Conservation (phyloP, 2,797 vertebrate species). For the Sarcophilus harrisii region DNA sequence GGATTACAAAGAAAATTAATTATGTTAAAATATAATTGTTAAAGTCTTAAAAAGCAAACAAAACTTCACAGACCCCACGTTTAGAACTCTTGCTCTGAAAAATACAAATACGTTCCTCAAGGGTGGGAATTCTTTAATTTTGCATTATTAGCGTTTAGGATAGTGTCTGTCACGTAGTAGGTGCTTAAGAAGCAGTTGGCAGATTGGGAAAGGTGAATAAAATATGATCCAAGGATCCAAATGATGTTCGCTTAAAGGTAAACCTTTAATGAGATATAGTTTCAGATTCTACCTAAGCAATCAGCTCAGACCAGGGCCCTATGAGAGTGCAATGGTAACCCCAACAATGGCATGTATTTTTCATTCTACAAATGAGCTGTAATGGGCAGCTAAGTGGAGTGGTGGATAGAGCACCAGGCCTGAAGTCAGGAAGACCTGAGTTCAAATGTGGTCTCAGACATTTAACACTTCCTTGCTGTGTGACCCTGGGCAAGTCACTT, state of each 20-base stretch:
- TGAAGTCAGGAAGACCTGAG: background rate
- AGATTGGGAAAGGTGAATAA: background rate
- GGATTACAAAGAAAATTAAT: background rate
- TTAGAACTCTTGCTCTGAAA: background rate
- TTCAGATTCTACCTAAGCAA: background rate
- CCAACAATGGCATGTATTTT: background rate
- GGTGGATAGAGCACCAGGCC: too few relatives aligned
- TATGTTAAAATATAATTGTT: background rate
- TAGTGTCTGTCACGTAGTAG: background rate
- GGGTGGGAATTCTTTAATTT: background rate
- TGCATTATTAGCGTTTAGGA: background rate
- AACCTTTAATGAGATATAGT: background rate
- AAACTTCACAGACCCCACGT: background rate
- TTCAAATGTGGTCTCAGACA: background rate
- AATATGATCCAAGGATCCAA: background rate
- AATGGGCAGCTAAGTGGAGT: too few relatives aligned
- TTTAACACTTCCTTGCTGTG: too few relatives aligned
- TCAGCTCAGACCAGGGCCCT: background rate
- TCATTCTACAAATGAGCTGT: background rate
- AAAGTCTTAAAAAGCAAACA: background rate
- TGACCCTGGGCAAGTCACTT: too few relatives aligned
- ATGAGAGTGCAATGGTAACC: background rate
- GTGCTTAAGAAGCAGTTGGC: background rate
- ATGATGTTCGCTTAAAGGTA: background rate
- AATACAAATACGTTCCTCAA: background rate